phyloP scores from a whole-genome alignment of 2,113 vertebrate genomes.

The Bubo blakistoni region DNA sequence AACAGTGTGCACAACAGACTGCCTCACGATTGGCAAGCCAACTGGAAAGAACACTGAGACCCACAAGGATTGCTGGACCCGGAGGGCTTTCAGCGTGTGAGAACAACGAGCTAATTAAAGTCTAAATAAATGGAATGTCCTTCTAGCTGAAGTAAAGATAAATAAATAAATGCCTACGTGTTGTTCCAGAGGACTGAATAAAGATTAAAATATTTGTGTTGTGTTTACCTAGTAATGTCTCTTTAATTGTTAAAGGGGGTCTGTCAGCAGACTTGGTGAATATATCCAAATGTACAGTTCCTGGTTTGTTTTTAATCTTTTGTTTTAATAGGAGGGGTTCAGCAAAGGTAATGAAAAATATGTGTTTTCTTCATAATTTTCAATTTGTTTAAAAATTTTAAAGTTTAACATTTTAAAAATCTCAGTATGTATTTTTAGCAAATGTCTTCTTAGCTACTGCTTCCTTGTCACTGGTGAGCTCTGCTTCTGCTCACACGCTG shows the following conservation, averaged over 20 bases:
- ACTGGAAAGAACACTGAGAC: conserved; percentile 33
- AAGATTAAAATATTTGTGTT: background rate
- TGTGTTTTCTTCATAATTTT: background rate
- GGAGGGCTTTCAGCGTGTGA: conserved; percentile 23
- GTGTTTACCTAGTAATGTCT: background rate
- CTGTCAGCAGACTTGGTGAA: background rate
- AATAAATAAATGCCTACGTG: background rate
- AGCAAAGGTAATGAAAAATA: background rate
- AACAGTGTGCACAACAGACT: background rate
- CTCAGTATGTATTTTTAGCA: background rate
- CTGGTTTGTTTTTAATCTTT: background rate
- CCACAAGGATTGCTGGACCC: conserved; percentile 35
- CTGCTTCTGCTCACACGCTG: background rate
- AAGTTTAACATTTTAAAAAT: background rate
- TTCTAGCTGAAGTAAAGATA: conserved; percentile 7
- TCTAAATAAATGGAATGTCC: conserved; percentile 8
- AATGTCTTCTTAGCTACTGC: background rate
- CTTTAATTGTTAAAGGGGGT: background rate
- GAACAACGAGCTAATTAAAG: conserved; percentile 25
- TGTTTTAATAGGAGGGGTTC: background rate
- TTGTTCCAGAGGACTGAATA: conserved; percentile 16
- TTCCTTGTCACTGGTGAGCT: background rate
- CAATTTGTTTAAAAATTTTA: background rate
- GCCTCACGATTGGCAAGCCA: conserved; percentile 32
- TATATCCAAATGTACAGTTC: background rate